Evolutionary conservation across 2,888 invertebrate species (phyloP), one percentile per base, ranked within the genome.

Genomic region (Cerastis rubricosa): DNA sequence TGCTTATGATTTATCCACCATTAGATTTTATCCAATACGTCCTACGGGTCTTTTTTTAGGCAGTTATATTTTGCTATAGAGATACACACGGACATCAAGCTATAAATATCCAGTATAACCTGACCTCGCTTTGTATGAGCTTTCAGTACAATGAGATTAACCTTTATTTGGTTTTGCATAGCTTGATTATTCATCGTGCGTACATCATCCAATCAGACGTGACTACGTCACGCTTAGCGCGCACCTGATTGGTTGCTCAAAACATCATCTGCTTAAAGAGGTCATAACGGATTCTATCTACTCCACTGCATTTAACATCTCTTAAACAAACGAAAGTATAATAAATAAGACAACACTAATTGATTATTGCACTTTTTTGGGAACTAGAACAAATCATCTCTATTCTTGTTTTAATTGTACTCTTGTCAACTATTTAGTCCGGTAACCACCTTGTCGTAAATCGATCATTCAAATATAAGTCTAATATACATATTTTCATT

Each of bases 401-500:
- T 35, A 51, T 40, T 40, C 19, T 19, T 1, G 40, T 49, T 64
- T 76, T 74, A 25, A 74, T 61, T 79, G 5, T 59, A 43, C 68
- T 54, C 1, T 54, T 29, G 11, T 71, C 6, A 67, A 51, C 19
- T 25, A 49, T 65, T 35, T 61, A 40, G 25, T 25, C 25, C 57
- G 49, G 22, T 67, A 43, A 47, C 19, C 51, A 69, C 72, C 29
- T 49, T 54, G 29, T 66, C 29, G 43, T 59, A 49, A 19, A 59
- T 49, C 9, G 29, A 76, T 69, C 51, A 51, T 65, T 74, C 22
- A 25, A 59, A 63, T 63, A 71, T 54, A 69, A 19, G 25, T 69
- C 59, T 68, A 71, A 72, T 85, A 83, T 79, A 88, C 74, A 84
- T 87, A 84, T 85, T 88, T 88, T 87, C 84, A 87, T 88, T 85